Evolutionary conservation across 2,888 invertebrate species (phyloP).

Genomic region (Hydraecia micacea): DNA sequence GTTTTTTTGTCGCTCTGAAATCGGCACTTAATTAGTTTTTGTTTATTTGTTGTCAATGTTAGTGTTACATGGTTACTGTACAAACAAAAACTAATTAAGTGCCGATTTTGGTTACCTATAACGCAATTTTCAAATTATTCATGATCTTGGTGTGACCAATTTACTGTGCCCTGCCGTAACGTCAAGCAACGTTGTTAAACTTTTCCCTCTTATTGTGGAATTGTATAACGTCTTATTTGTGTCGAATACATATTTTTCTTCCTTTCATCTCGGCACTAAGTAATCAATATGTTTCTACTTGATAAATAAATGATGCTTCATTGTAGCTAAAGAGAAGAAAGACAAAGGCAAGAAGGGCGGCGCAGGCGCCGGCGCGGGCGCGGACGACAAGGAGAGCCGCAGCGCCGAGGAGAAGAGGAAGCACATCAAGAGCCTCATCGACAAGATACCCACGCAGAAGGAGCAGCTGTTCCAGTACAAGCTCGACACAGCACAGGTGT

Average conservation of each 20-base stretch:
- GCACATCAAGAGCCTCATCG: constrained; percentile 99
- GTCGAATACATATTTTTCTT: neutral
- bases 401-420: constrained; percentile 98
- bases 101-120: too few species aligned
- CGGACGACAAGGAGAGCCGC: constrained; percentile 88
- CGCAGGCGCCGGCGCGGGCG: constrained; percentile 81
- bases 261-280: neutral
- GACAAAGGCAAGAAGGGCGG: constrained; percentile 91
- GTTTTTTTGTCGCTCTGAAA: neutral
- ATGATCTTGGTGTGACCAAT: neutral
- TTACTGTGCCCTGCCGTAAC: neutral
- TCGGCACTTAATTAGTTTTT: neutral
- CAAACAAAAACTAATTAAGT: too few species aligned
- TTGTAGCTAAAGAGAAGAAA: constrained; percentile 72
- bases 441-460: constrained; percentile 99
- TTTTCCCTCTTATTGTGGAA: neutral
- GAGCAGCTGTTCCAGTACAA: constrained; percentile 98
- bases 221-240: neutral
- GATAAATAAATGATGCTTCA: neutral
- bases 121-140: too few species aligned
- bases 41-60: neutral
- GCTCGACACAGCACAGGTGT: constrained; percentile 94
- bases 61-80: too few species aligned
- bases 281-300: neutral
- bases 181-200: neutral